Conservation (phyloP, 1,140 invertebrate genomes). For the Medauroidea extradentata region DNA sequence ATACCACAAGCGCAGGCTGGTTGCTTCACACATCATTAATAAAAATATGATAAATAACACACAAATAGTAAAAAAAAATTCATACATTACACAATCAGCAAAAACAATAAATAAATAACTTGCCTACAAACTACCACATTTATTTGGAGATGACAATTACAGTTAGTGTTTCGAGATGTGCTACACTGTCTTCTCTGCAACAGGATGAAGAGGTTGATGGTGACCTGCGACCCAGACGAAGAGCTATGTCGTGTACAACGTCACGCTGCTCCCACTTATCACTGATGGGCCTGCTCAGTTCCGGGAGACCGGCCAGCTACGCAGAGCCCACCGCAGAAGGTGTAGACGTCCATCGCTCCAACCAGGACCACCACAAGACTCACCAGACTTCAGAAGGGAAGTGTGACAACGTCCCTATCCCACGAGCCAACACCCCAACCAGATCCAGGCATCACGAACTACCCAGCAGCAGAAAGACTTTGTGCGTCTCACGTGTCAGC, state of each 20-base stretch:
- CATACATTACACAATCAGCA: no score
- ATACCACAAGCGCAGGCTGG: no score
- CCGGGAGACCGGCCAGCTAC: slow-evolving; percentile 6
- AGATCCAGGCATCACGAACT: neutral
- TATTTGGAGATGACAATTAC: no score
- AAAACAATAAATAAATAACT: no score
- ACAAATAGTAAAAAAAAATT: no score
- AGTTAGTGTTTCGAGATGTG: no score
- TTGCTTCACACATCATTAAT: no score
- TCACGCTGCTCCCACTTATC: slow-evolving; percentile 24
- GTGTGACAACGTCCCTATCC: neutral
- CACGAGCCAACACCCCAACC: neutral
- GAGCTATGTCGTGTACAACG: slow-evolving; percentile 29
- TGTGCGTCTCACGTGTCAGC: neutral
- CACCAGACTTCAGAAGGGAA: neutral
- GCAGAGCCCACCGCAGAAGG: neutral
- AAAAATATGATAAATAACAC: no score
- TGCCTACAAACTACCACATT: no score
- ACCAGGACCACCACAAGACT: neutral
- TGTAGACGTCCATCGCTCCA: neutral
- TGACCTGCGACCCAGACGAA: slow-evolving; percentile 31
- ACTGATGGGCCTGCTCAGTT: slow-evolving; percentile 7
- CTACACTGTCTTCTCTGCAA: no score
- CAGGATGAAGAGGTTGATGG: slow-evolving; percentile 41
- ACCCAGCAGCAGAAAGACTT: neutral